phyloP scores from a whole-genome alignment of 1,140 invertebrate species.

The Lamellibrachia luymesi region DNA sequence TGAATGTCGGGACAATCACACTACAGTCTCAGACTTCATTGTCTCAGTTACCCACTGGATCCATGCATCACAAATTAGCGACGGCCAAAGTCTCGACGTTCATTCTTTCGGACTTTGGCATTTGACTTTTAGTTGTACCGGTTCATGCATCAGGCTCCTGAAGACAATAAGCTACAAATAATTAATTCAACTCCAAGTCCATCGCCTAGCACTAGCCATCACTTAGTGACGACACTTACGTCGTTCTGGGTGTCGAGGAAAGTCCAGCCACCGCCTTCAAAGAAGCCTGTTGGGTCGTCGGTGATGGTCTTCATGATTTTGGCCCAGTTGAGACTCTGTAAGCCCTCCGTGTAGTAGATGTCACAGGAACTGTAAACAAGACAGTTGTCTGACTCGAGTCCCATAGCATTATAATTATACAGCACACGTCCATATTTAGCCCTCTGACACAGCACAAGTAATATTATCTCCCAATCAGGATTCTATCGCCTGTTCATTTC shows the following conservation, averaged over 20 bases:
- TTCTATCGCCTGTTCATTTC: no score
- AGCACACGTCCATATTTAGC: slow-evolving; percentile 6
- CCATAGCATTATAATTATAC: background rate
- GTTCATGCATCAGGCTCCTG: no score
- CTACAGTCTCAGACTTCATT: no score
- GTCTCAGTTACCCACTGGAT: no score
- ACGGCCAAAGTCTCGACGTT: no score
- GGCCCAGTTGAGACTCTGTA: slow-evolving; percentile 97
- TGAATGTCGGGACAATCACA: no score
- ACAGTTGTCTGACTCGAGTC: background rate
- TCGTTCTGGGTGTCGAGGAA: slow-evolving; percentile 87
- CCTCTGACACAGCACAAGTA: background rate
- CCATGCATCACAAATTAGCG: no score
- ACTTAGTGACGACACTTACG: slow-evolving; percentile 34
- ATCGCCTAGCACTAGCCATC: no score
- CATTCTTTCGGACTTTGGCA: no score
- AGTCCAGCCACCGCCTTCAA: slow-evolving; percentile 97
- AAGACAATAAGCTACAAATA: no score
- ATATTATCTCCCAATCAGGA: slow-evolving; percentile 18
- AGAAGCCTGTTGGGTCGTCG: slow-evolving; percentile 98
- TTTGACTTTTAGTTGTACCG: no score
- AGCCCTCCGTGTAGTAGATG: slow-evolving; percentile 95
- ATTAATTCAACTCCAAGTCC: no score
- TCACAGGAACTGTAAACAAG: slow-evolving; percentile 74
- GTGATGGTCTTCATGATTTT: slow-evolving; percentile 99